Evolutionary conservation across 2,888 invertebrate species (phyloP).

Genomic region (Aporophyla lueneburgensis): DNA sequence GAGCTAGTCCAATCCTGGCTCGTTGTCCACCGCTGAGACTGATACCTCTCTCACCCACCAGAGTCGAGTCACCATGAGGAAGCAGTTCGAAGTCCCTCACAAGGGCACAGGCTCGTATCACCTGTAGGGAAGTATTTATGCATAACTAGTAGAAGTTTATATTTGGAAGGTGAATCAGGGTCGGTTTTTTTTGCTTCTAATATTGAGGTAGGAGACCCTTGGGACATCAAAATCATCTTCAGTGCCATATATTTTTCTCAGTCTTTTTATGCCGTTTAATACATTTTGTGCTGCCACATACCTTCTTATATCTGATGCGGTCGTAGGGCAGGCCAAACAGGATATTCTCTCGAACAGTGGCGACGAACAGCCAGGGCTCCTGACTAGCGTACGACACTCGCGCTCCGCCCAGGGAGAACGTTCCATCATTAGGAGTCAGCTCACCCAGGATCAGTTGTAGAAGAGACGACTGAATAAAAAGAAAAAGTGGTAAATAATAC

Average conservation of each 20-base stretch:
- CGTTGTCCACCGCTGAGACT: constrained; percentile 95
- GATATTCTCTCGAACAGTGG: constrained; percentile 94
- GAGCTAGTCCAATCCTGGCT: constrained; percentile 94
- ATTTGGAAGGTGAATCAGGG: neutral
- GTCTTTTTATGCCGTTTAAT: neutral
- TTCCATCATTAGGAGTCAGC: constrained; percentile 92
- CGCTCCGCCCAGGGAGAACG: constrained; percentile 91
- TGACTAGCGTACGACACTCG: constrained; percentile 93
- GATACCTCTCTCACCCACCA: constrained; percentile 95
- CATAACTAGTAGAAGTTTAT: neutral
- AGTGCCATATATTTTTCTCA: neutral
- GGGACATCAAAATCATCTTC: neutral
- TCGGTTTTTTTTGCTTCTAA: neutral
- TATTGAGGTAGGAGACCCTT: neutral
- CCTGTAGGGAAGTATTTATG: constrained; percentile 69
- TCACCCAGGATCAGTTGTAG: constrained; percentile 94
- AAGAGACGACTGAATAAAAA: constrained; percentile 90
- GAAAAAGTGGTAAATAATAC: neutral
- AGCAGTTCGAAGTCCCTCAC: constrained; percentile 93
- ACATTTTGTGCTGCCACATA: constrained; percentile 60
- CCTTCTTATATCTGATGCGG: constrained; percentile 87
- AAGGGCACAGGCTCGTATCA: constrained; percentile 92
- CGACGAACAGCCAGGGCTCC: constrained; percentile 95
- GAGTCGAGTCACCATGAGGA: constrained; percentile 93
- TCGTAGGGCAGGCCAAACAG: constrained; percentile 93